A percentile compares a stretch with the other conserved stretches of the same genome.
Conservation (phyloP, 1,140 invertebrate species). For the Lordiphosa collinella region DNA sequence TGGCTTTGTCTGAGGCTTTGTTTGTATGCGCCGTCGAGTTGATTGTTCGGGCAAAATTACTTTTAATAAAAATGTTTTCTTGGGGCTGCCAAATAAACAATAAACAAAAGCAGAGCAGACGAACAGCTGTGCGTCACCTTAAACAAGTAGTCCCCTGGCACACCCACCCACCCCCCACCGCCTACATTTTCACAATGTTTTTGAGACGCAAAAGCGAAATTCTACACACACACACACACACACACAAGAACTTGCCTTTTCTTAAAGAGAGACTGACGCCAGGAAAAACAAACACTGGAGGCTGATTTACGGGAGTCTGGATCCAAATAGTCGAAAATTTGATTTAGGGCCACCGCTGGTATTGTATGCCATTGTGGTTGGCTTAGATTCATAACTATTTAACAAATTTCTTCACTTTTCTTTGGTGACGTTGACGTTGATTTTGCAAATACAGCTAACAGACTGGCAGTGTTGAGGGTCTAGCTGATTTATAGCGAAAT, state of each 20-base stretch:
- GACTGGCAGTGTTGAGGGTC: no score
- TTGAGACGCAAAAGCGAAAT: slow-evolving; percentile 21
- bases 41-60: no score
- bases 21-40: no score
- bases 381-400: slow-evolving; percentile 61
- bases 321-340: slow-evolving; percentile 67
- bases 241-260: slow-evolving; percentile 63
- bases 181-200: slow-evolving; percentile 1
- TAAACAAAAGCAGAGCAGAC: slow-evolving; percentile 6
- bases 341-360: slow-evolving; percentile 67
- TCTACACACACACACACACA: slow-evolving; percentile 9
- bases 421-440: no score
- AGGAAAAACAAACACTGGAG: slow-evolving; percentile 67
- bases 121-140: slow-evolving; percentile 50
- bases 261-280: slow-evolving; percentile 71
- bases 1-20: no score
- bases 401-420: no score
- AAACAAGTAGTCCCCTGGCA: slow-evolving; percentile 10
- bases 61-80: no score
- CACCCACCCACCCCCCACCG: background rate
- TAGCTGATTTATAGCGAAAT: no score
- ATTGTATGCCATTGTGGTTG: slow-evolving; percentile 69
- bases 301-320: slow-evolving; percentile 52
- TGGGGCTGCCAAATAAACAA: no score
- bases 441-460: no score